phyloP scores from a whole-genome alignment of 2,888 invertebrate genomes.

The Chirona hameri region DNA sequence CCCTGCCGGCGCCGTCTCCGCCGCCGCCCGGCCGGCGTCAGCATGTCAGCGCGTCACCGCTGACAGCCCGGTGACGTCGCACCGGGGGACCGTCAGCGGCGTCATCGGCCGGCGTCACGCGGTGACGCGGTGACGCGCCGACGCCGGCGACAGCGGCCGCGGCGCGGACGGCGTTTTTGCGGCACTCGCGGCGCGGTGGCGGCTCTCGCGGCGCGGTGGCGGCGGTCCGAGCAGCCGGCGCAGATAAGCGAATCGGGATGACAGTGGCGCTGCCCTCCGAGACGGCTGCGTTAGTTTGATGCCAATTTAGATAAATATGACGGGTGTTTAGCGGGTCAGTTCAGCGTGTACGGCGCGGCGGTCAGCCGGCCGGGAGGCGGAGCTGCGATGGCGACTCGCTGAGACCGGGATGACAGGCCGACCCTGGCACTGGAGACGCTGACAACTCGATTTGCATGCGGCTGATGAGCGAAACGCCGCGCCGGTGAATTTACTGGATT shows the following conservation, averaged over 20 bases:
- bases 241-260: neutral
- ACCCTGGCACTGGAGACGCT: too few species aligned
- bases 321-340: constrained; percentile 3
- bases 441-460: too few species aligned
- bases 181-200: neutral
- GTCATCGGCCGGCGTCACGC: neutral
- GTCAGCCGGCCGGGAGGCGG: neutral
- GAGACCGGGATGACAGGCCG: too few species aligned
- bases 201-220: neutral
- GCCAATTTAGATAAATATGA: constrained; percentile 28
- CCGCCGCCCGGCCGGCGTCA: neutral
- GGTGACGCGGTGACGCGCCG: neutral
- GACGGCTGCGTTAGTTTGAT: constrained; percentile 3
- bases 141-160: neutral
- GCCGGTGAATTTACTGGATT: too few species aligned
- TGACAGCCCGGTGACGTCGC: neutral
- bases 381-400: too few species aligned
- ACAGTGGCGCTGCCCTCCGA: neutral
- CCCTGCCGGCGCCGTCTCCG: neutral
- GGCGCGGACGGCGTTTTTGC: neutral
- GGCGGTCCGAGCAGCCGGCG: neutral
- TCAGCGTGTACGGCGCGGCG: neutral
- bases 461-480: too few species aligned
- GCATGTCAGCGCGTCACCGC: neutral
- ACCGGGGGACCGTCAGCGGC: neutral